Percentiles rank a stretch among this genome's conserved stretches.
phyloP scores from a whole-genome alignment of 2,888 invertebrate species.

The Xiphydria camelus region DNA sequence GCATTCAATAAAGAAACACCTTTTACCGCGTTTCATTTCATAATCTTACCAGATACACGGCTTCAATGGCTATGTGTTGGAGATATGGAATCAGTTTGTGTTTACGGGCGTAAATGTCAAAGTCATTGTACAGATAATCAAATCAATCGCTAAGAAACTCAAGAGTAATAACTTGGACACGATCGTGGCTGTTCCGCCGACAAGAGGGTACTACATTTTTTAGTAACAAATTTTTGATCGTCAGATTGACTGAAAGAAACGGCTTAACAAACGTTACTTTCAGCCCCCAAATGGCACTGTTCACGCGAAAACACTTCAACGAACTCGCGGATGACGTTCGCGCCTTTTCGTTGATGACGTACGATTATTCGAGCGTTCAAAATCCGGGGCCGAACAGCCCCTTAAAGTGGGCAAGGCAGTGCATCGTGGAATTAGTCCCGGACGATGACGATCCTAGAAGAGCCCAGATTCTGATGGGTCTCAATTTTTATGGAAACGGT shows the following conservation, averaged over 20 bases:
- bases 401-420: slow-evolving; percentile 76
- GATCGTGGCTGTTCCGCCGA: slow-evolving; percentile 82
- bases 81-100: slow-evolving; percentile 86
- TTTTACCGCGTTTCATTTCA: slow-evolving; percentile 68
- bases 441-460: slow-evolving; percentile 64
- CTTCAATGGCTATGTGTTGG: slow-evolving; percentile 89
- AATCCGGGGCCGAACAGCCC: slow-evolving; percentile 91
- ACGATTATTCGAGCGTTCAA: slow-evolving; percentile 85
- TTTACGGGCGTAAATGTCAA: slow-evolving; percentile 63
- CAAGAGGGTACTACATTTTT: slow-evolving; percentile 60
- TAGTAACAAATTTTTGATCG: background rate
- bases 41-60: slow-evolving; percentile 73
- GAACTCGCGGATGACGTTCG: slow-evolving; percentile 76
- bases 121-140: slow-evolving; percentile 67
- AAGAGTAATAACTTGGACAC: slow-evolving; percentile 60
- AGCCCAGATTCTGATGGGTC: slow-evolving; percentile 80
- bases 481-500: slow-evolving; percentile 94
- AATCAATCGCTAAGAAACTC: slow-evolving; percentile 64
- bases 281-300: slow-evolving; percentile 62
- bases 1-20: slow-evolving; percentile 75
- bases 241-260: background rate
- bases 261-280: background rate
- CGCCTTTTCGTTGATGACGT: slow-evolving; percentile 95
- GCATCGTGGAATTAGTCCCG: slow-evolving; percentile 75
- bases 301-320: slow-evolving; percentile 76